These are phyloP conservation scores for Taurulus bubalis DNA, from an alignment of 2,113 vertebrate species.

Conservation along the genomic window DNA sequence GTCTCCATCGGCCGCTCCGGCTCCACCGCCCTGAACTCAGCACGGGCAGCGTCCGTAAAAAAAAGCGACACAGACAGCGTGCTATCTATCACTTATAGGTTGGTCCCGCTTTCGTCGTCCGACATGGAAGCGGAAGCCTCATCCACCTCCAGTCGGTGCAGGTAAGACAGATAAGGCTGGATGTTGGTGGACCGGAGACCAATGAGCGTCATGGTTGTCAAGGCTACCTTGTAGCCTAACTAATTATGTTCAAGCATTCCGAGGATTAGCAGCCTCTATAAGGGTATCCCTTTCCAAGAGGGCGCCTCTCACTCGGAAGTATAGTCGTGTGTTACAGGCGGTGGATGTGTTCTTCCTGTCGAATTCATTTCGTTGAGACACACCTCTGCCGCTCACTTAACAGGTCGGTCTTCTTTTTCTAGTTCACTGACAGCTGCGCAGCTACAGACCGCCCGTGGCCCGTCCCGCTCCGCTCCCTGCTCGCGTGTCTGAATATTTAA, in stretches of 20 bases:
- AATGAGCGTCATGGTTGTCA: constrained; percentile 16
- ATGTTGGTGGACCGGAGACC: not conserved
- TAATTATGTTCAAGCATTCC: not conserved
- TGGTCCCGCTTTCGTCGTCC: not conserved
- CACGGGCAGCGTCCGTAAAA: not conserved
- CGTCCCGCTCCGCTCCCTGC: not conserved
- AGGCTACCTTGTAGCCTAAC: not conserved
- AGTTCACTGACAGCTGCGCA: not conserved
- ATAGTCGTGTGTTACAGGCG: constrained; percentile 30
- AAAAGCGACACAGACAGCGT: not conserved
- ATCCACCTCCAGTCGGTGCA: constrained; percentile 37
- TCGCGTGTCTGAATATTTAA: constrained; percentile 8
- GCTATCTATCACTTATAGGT: not conserved
- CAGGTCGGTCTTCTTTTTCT: not conserved
- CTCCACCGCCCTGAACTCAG: constrained; percentile 5
- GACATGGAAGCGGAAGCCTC: constrained; percentile 50
- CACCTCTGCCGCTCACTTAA: not conserved
- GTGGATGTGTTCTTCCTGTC: not conserved
- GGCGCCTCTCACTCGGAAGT: constrained; percentile 28
- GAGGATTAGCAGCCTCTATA: constrained; percentile 24
- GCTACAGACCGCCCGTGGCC: not conserved
- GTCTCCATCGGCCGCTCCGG: constrained; percentile 21
- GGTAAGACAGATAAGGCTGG: constrained; percentile 61
- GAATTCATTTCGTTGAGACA: not conserved
- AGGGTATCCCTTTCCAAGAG: not conserved